Evolutionary conservation across 2,797 vertebrate genomes (phyloP), one percentile per base, ranked within the genome.

Genomic region (Toxotes lorentzi): DNA sequence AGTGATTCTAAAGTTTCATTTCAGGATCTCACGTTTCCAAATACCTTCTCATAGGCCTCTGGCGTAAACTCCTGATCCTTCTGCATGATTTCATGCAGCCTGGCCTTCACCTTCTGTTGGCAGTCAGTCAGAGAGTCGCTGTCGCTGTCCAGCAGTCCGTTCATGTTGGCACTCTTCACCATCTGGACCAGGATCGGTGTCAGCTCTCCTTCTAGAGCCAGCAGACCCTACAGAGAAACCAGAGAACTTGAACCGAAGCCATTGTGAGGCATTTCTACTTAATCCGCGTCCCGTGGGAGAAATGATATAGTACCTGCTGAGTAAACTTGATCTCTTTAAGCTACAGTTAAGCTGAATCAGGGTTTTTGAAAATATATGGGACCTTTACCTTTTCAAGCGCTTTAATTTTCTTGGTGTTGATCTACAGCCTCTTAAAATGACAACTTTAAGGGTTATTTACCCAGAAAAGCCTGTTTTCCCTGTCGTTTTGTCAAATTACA

Each of bases 151-250:
- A 99, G 94, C 40, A 99, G 96, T 11, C 98, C 98, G 0, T 99
- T 99, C 97, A 99, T 99, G 90, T 99, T 99, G 90, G 97, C 98
- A 38, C 98, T 99, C 93, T 99, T 99, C 73, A 99, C 98, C 98
- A 99, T 99, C 94, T 99, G 97, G 59, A 99, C 98, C 91, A 99
- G 91, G 91, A 99, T 99, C 10, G 98, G 98, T 0, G 98, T 99
- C 86, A 99, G 91, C 90, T 99, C 98, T 4, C 97, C 98, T 85
- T 99, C 98, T 67, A 99, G 88, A 45, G 98, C 98, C 90, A 99
- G 91, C 59, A 99, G 94, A 58, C 98, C 98, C 98, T 99, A 91
- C 64, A 48, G 67, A 64, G 69, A 70, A 62, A 43, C 16, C 57
- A 56, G 24, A 56, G 8, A 12, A 19, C 13, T 14, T 64, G 1